Evolutionary conservation across 2,888 invertebrate genomes (phyloP).

Genomic region (Himalopsyche kuldschensis): DNA sequence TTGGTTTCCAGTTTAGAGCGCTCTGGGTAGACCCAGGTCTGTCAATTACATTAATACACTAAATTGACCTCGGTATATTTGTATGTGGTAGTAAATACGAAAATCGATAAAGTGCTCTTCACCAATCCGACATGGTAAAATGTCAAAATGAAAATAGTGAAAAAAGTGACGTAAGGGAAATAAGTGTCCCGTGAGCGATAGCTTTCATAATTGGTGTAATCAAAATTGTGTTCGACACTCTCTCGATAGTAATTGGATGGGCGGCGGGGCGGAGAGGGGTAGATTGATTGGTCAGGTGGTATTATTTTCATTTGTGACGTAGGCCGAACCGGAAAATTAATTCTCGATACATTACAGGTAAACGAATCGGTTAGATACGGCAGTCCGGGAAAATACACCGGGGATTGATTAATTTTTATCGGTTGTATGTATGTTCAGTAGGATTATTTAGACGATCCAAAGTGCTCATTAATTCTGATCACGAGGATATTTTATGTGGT

Average conservation of each 20-base stretch:
- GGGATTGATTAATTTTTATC: no score
- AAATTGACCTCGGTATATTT: no score
- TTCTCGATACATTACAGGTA: not conserved
- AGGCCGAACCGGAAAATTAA: not conserved
- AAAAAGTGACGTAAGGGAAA: not conserved
- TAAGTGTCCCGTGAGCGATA: not conserved
- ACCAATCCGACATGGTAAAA: not conserved
- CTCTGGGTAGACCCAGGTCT: no score
- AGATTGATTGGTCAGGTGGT: not conserved
- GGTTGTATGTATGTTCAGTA: no score
- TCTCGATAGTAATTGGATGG: not conserved
- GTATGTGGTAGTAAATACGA: not conserved
- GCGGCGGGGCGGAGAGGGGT: not conserved
- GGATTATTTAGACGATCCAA: no score
- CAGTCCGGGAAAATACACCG: no score
- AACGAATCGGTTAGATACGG: no score
- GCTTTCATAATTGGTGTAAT: slow-evolving; percentile 1
- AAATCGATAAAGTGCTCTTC: not conserved
- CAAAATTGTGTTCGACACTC: not conserved
- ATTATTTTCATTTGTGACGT: not conserved
- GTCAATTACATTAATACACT: no score
- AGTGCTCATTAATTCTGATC: no score
- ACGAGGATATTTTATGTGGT: no score
- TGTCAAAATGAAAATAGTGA: not conserved
- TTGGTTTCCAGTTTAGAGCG: no score